Percentiles rank a stretch among this genome's conserved stretches.
These are phyloP conservation scores for Benthosema pterotum DNA, from an alignment of 2,797 vertebrate genomes.

Conservation along the genomic window DNA sequence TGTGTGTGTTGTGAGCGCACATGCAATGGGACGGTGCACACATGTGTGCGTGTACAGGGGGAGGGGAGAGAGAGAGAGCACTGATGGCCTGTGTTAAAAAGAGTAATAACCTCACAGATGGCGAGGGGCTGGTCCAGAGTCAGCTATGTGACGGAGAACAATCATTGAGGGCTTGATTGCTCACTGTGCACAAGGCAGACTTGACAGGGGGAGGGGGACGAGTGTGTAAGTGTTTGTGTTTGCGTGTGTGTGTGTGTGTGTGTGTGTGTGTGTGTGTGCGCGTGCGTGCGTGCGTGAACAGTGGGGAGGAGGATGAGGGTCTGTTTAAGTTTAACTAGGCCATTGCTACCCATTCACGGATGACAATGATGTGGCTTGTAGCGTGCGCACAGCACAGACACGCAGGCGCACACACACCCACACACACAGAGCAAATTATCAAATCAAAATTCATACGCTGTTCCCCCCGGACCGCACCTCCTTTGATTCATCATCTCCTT, in stretches of 20 bases:
- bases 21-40: slow-evolving; percentile 19
- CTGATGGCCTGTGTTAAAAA: slow-evolving; percentile 71
- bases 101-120: slow-evolving; percentile 83
- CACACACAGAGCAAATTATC: slow-evolving; percentile 65
- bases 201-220: slow-evolving; percentile 70
- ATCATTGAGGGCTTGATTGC: slow-evolving; percentile 80
- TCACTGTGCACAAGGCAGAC: slow-evolving; percentile 77
- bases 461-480: slow-evolving; percentile 65
- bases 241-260: slow-evolving; percentile 14
- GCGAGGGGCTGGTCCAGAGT: slow-evolving; percentile 73
- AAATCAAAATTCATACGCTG: slow-evolving; percentile 77
- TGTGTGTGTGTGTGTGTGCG: slow-evolving; percentile 40
- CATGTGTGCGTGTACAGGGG: slow-evolving; percentile 25
- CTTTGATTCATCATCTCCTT: slow-evolving; percentile 78
- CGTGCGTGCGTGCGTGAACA: slow-evolving; percentile 28
- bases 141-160: slow-evolving; percentile 77
- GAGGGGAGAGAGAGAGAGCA: too few relatives aligned
- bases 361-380: slow-evolving; percentile 74
- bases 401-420: too few relatives aligned
- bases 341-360: slow-evolving; percentile 65
- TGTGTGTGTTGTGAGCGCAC: slow-evolving; percentile 16
- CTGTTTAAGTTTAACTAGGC: slow-evolving; percentile 83
- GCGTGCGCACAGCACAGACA: too few relatives aligned
- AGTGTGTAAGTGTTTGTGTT: slow-evolving; percentile 19
- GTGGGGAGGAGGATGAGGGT: slow-evolving; percentile 48